Percentiles rank a stretch among this genome's conserved stretches.
phyloP scores from a whole-genome alignment of 2,888 invertebrate genomes.

The Eledona agricola region DNA sequence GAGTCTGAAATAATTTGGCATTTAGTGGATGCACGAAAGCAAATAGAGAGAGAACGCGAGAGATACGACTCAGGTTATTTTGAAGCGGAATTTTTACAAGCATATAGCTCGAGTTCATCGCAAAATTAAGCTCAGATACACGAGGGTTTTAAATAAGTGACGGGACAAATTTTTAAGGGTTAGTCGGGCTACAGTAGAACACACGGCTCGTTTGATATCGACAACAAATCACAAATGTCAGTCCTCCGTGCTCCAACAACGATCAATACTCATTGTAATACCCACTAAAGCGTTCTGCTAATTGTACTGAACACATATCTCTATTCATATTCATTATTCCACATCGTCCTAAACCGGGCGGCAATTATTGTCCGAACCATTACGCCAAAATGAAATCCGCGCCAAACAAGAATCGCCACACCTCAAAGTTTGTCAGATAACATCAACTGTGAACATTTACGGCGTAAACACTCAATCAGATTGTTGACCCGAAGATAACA shows the following conservation, averaged over 20 bases:
- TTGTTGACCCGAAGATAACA: too few relatives aligned
- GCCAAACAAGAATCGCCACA: conserved; percentile 21
- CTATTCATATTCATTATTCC: conserved; percentile 53
- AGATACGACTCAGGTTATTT: conserved; percentile 32
- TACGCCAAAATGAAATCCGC: conserved; percentile 42
- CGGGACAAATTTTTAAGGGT: conserved; percentile 38
- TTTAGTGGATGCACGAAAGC: conserved; percentile 25
- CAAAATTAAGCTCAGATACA: conserved; percentile 38
- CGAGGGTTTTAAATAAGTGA: conserved; percentile 34
- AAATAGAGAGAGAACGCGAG: conserved; percentile 8
- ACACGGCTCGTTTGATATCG: conserved; percentile 52
- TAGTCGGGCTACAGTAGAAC: conserved; percentile 32
- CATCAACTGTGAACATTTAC: too few relatives aligned
- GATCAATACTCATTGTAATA: conserved; percentile 60
- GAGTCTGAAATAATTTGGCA: conserved; percentile 29
- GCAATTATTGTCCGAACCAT: conserved; percentile 46
- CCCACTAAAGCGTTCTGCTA: conserved; percentile 55
- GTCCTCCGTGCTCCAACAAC: conserved; percentile 51
- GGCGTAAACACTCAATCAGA: too few relatives aligned
- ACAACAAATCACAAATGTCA: conserved; percentile 60
- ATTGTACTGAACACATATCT: conserved; percentile 46
- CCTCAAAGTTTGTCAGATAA: conserved; percentile 8
- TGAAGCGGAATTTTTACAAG: conserved; percentile 33
- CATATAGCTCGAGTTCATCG: conserved; percentile 39
- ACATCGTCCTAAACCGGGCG: conserved; percentile 43